Evolutionary conservation across 1,140 invertebrate species (phyloP).

Genomic region (Carcinoscorpius rotundicauda): DNA sequence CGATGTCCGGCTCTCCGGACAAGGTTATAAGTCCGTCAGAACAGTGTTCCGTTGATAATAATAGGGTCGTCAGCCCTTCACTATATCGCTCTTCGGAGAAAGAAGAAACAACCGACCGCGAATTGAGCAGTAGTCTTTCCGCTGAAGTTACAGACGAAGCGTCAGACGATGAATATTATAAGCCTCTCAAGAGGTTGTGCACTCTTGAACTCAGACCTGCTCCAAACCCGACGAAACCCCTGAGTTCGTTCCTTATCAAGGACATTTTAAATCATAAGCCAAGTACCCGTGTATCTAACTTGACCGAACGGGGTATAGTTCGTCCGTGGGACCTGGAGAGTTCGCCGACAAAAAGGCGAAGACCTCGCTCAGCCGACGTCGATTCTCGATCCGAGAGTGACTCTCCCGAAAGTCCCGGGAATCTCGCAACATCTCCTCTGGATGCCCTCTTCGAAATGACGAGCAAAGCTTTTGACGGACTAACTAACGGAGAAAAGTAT

Average conservation of each 20-base stretch:
- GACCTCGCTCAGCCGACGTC: constrained; percentile 29
- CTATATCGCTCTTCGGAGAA: no score
- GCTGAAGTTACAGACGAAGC: neutral
- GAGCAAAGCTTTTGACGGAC: constrained; percentile 88
- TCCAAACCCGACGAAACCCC: constrained; percentile 20
- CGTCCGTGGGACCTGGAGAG: constrained; percentile 66
- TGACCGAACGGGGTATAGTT: constrained; percentile 48
- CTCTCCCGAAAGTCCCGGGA: constrained; percentile 27
- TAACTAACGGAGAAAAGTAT: constrained; percentile 52
- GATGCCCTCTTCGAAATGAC: constrained; percentile 96
- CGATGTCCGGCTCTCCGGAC: no score
- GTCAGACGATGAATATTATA: constrained; percentile 18
- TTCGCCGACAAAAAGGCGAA: constrained; percentile 20
- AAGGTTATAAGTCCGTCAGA: no score
- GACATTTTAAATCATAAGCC: constrained; percentile 80
- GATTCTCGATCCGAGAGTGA: constrained; percentile 33
- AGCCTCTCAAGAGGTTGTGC: constrained; percentile 17
- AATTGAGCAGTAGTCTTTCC: no score
- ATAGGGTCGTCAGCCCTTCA: no score
- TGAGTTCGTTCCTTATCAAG: constrained; percentile 68
- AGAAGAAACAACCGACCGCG: no score
- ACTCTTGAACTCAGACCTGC: constrained; percentile 7
- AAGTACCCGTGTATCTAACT: constrained; percentile 20
- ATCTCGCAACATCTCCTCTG: constrained; percentile 55
- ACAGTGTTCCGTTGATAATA: no score